Conservation (phyloP, 2,113 vertebrate genomes). For the Lepisosteus oculatus region DNA sequence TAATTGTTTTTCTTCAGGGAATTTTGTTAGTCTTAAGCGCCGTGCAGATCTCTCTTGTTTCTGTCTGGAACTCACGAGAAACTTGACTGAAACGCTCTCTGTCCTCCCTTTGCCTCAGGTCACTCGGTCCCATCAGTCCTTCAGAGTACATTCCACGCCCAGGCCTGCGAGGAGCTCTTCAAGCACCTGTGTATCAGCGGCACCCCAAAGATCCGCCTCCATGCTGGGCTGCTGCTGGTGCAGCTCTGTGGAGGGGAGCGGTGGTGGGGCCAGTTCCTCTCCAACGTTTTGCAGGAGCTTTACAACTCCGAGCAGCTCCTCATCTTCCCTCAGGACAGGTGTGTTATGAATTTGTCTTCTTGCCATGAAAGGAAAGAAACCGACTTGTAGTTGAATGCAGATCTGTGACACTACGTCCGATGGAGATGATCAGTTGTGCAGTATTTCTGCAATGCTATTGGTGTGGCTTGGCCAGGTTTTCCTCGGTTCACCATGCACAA, state of each 20-base stretch:
- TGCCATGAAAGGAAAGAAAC: no score
- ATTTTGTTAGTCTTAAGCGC: no score
- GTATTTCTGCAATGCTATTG: no score
- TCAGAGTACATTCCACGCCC: conserved; percentile 91
- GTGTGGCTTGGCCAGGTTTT: no score
- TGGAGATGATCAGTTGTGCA: no score
- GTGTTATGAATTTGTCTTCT: conserved; percentile 22
- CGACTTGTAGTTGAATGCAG: no score
- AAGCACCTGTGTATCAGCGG: conserved; percentile 98
- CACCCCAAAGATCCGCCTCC: conserved; percentile 92
- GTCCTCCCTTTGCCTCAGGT: conserved; percentile 51
- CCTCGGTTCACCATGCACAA: no score
- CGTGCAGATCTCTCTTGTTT: no score
- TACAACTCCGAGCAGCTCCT: conserved; percentile 98
- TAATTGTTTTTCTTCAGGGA: no score
- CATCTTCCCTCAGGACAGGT: conserved; percentile 98
- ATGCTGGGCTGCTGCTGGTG: conserved; percentile 91
- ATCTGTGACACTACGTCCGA: no score
- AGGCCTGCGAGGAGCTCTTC: conserved; percentile 96
- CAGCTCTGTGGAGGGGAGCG: conserved; percentile 93
- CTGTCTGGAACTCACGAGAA: no score
- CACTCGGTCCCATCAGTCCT: conserved; percentile 92
- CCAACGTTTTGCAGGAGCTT: conserved; percentile 94
- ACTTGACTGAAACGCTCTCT: no score
- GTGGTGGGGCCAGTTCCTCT: conserved; percentile 98